These are phyloP conservation scores for Lasioglossum oenotherae DNA, from an alignment of 2,888 invertebrate species.

Conservation along the genomic window DNA sequence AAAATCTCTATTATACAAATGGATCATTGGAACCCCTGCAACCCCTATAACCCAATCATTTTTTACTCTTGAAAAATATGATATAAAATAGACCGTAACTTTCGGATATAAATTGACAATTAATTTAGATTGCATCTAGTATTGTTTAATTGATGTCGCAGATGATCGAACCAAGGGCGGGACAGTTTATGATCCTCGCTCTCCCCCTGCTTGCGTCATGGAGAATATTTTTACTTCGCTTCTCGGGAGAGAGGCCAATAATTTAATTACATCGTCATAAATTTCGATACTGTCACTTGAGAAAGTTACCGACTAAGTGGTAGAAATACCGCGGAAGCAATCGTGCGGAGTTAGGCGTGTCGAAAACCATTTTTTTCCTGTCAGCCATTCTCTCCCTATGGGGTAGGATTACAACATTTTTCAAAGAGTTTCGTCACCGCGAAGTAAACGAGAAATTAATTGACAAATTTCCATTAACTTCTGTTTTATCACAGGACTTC, in stretches of 20 bases:
- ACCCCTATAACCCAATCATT: neutral
- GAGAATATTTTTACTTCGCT: neutral
- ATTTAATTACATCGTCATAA: slow-evolving; percentile 19
- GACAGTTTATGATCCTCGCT: neutral
- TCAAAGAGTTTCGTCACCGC: neutral
- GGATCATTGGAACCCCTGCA: neutral
- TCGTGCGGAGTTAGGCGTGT: slow-evolving; percentile 11
- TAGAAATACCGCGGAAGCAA: neutral
- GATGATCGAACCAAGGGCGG: neutral
- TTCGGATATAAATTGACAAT: neutral
- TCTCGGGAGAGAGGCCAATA: neutral
- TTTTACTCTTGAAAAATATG: neutral
- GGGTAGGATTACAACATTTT: neutral
- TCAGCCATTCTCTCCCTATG: neutral
- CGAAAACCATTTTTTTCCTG: slow-evolving; percentile 24
- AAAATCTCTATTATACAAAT: neutral
- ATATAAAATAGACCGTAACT: neutral
- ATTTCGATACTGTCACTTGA: slow-evolving; percentile 4
- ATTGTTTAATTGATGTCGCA: neutral
- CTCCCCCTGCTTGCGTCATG: neutral
- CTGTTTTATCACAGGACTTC: neutral
- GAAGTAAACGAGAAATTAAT: neutral
- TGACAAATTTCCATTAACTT: neutral
- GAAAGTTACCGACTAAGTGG: slow-evolving; percentile 24
- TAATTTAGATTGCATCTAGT: neutral